Base-by-base conservation (phyloP, 2,113 vertebrate genomes). In the Pachycephala philippinensis region DNA sequence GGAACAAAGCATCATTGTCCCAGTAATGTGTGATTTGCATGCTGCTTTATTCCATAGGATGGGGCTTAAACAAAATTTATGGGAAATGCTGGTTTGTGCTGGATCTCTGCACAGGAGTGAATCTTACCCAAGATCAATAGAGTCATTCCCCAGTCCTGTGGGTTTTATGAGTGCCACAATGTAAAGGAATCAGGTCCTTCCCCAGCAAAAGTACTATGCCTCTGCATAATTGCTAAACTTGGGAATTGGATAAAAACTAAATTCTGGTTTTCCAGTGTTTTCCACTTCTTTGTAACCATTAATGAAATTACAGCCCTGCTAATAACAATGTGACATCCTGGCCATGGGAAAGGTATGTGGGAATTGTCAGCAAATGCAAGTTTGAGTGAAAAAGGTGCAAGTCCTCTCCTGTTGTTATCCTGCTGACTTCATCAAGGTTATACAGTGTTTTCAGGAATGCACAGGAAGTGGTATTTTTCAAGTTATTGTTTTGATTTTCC, bases 31-130 rank as follows among this genome's bases (percentile, higher is more conserved):
- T 81, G 88, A 87, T 90, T 81, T 93, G 92, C 20, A 3, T 92
- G 88, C 64, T 39, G 10, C 85, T 81, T 90, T 39, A 50, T 86
- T 78, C 52, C 65, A 31, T 68, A 16, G n/a, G 54, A 56, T 45
- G 49, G 47, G 60, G 22, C 60, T 90, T 81, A 15, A 77, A 53
- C 64, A 75, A 14, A 61, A 90, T 90, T 56, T 52, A 59, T 84
- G 76, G 89, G 76, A 47, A 92, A 21, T 50, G 24, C 65, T 84
- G 92, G 26, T 84, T 96, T 92, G 96, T 92, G 93, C 95, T 96
- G 96, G 93, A 95, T 93, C 76, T 95, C 92, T 94, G 93, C 96
- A 87, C 88, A 72, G 90, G 90, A 94, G 85, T 87, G 95, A 92
- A 87, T 96, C 53, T 78, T 66, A 60, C 15, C 88, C 89, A 49